Evolutionary conservation across 2,797 vertebrate genomes (phyloP), one percentile per base, ranked within the genome.

Genomic region (Chrysocyon brachyurus): DNA sequence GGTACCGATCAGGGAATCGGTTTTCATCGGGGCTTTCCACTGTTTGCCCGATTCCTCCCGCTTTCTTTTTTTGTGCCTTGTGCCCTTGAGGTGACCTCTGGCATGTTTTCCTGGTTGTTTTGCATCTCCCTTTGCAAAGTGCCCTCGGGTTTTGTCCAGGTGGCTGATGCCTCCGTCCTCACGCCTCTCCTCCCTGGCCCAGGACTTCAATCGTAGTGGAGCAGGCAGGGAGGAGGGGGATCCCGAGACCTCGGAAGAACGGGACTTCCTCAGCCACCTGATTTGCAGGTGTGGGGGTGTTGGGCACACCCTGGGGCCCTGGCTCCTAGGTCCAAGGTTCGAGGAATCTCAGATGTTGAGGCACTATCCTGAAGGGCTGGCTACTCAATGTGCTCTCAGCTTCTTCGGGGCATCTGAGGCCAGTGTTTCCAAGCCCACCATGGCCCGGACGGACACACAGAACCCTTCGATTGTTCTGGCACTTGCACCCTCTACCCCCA

Each of bases 61-160:
- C 98, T 99, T 98, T 99, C 98, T 99, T 99, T 99, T 99, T 99
- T 99, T 98, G 99, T 99, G 99, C 99, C 99, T 99, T 99, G 99
- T 99, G 99, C 99, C 99, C 98, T 96, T 98, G 98, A 98, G 98
- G 99, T 98, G 98, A 98, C 98, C 98, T 98, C 98, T 98, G 98
- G 98, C 97, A 97, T 97, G 98, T 98, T 98, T 97, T 98, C 98
- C 98, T 97, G 96, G 98, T 98, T 98, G 97, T 98, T 98, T 98
- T 98, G 98, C 98, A 96, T 97, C 97, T 98, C 98, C 98, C 97
- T 98, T 98, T 98, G 98, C 98, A 97, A 98, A 99, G 98, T 99
- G 98, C 98, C 98, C 99, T 98, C 98, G 96, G 96, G 98, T 98
- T 98, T 96, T 92, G 21, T 81, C n/a, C 22, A 97, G 96, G 98